These are phyloP conservation scores for Muscicapa striata DNA, from an alignment of 2,797 vertebrate genomes.

Conservation along the genomic window DNA sequence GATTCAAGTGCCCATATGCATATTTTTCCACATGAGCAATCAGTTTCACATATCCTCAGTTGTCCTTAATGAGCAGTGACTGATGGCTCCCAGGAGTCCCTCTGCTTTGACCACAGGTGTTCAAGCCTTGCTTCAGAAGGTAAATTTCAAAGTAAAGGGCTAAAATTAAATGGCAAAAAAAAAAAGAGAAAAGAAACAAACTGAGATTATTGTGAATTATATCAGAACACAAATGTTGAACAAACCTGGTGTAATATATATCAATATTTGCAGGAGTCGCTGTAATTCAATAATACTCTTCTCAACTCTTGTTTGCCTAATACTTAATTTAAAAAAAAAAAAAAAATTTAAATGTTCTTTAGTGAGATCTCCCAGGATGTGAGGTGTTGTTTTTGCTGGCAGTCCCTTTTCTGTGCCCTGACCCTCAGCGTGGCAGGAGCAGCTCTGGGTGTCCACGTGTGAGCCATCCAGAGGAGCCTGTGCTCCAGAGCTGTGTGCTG, in stretches of 20 bases:
- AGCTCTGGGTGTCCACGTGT: fast-evolving
- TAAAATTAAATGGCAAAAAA: background rate
- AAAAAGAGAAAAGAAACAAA: background rate
- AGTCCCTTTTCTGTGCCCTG: background rate
- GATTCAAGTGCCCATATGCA: background rate
- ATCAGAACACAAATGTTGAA: background rate
- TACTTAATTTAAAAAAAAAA: background rate
- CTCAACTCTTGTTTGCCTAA: background rate
- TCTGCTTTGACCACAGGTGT: background rate
- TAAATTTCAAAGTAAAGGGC: background rate
- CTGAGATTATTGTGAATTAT: background rate
- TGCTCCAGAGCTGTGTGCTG: fast-evolving
- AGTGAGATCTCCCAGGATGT: background rate
- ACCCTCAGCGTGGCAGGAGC: fast-evolving
- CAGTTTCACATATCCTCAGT: background rate
- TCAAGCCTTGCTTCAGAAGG: background rate
- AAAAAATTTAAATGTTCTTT: background rate
- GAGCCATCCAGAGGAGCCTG: fast-evolving
- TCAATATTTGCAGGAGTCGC: background rate
- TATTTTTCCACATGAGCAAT: background rate
- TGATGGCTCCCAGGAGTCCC: background rate
- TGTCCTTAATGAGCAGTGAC: background rate
- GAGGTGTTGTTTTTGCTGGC: background rate
- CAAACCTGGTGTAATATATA: background rate
- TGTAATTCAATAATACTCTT: background rate